Percentiles rank a stretch among this genome's conserved stretches.
Conservation (phyloP, 2,797 vertebrate species). For the Okamejei kenojei region DNA sequence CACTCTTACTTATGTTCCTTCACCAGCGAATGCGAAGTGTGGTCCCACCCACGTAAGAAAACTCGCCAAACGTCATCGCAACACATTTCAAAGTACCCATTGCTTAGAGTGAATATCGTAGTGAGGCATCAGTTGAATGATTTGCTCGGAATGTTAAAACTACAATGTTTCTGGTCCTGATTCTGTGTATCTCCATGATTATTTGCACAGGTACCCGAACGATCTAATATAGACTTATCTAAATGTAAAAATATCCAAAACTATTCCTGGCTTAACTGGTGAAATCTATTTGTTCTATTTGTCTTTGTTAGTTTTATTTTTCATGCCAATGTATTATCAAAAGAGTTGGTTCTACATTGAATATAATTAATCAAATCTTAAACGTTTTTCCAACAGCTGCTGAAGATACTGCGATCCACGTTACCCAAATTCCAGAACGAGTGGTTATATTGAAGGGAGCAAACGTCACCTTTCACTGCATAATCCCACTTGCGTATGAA, state of each 20-base stretch:
- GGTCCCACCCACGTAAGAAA: background rate
- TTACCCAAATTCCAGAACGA: background rate
- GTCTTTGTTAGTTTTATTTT: background rate
- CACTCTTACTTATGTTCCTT: no score
- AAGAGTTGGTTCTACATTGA: background rate
- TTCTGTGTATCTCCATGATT: background rate
- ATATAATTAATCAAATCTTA: background rate
- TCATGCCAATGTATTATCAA: background rate
- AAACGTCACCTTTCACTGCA: background rate
- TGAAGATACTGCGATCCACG: background rate
- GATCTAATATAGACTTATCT: background rate
- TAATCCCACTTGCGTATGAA: no score
- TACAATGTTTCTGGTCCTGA: background rate
- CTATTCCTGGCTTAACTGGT: no score
- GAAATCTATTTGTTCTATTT: background rate
- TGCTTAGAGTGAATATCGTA: background rate
- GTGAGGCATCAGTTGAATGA: background rate
- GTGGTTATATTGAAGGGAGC: background rate
- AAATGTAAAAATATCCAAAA: background rate
- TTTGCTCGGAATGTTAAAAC: background rate
- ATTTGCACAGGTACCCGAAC: background rate
- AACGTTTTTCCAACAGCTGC: background rate
- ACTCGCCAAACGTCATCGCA: background rate
- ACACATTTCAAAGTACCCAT: background rate
- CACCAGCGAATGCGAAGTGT: no score